phyloP scores from a whole-genome alignment of 2,888 invertebrate genomes.

The Mylabris sibirica region DNA sequence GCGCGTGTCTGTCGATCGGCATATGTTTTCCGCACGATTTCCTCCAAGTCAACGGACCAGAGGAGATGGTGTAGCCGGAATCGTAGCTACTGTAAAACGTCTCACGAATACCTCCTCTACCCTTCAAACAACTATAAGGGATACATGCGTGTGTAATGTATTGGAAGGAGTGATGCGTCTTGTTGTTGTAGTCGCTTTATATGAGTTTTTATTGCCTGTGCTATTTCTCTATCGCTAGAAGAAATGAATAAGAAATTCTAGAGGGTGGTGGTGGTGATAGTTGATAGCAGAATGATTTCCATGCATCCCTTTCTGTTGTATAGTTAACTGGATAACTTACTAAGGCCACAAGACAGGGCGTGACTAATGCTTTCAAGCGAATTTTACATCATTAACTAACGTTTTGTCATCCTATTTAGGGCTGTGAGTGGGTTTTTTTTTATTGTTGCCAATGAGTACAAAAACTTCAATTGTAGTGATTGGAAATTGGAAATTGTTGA shows the following conservation, averaged over 20 bases:
- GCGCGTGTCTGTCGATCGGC: conserved; percentile 60
- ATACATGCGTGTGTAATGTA: conserved; percentile 30
- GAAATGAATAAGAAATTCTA: neutral
- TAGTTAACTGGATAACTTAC: conserved; percentile 42
- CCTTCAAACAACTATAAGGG: conserved; percentile 13
- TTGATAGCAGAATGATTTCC: conserved; percentile 22
- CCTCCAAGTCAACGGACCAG: conserved; percentile 36
- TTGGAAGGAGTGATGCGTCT: conserved; percentile 27
- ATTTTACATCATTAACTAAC: conserved; percentile 45
- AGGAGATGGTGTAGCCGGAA: conserved; percentile 33
- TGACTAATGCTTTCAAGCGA: conserved; percentile 48
- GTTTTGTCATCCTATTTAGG: conserved; percentile 24
- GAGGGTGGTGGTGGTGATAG: no score
- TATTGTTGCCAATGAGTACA: conserved; percentile 3
- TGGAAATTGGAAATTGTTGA: neutral
- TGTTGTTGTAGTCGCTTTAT: conserved; percentile 1
- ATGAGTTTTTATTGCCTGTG: neutral
- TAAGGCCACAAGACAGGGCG: conserved; percentile 41
- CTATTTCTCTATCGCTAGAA: neutral
- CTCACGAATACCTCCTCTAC: conserved; percentile 9
- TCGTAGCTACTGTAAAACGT: conserved; percentile 28
- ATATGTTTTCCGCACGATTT: conserved; percentile 62
- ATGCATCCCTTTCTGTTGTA: conserved; percentile 24
- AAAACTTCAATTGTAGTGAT: neutral
- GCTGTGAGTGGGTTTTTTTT: conserved; percentile 14